Base-by-base conservation (phyloP, 92 coral and sea anemone genomes). In the Phenganax stokvisi region DNA sequence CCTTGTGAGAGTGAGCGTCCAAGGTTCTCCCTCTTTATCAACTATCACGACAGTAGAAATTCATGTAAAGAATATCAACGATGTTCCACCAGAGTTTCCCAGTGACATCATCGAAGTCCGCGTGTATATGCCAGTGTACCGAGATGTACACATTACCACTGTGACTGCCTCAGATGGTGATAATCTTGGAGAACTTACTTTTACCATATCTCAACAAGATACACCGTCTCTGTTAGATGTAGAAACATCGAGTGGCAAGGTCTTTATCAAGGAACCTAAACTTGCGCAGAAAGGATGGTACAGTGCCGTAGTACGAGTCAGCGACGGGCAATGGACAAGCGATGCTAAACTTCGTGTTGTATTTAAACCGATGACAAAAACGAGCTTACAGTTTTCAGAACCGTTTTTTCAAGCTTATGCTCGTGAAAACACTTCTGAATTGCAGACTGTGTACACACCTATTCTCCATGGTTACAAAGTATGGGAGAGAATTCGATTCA, bases 151-250 rank as follows among this genome's bases (percentile, higher is more conserved):
- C 72, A 86, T 94, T 78, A 74, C 86, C 79, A 87, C 80, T 74
- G 88, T 94, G 11, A 88, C 88, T 16, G 98, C 98, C 16, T 70
- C 85, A 52, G 98, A 94, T 74, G 90, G 76, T 52, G 98, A 94
- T 66, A 84, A 89, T 60, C 84, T 89, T 54, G 84, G 90, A 3
- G 88, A 84, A 69, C 90, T 94, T 3, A 84, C 88, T 10, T 94
- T 84, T 74, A 81, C 92, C 10, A 81, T 91, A 20, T 20, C 71
- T 53, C 57, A 81, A 60, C 83, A 81, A 67, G 87, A 71, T 44
- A 71, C 86, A 53, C 61, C 81, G 9, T 77, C 88, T 62, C 54
- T 76, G 57, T 89, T 94, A 70, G 85, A 84, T 12, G 85, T 94
- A 15, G 89, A 84, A 16, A 54, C 84, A 10, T 55, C 83, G 51